Base-by-base conservation (phyloP, 2,797 vertebrate genomes). In the Hafferia zeledoni region DNA sequence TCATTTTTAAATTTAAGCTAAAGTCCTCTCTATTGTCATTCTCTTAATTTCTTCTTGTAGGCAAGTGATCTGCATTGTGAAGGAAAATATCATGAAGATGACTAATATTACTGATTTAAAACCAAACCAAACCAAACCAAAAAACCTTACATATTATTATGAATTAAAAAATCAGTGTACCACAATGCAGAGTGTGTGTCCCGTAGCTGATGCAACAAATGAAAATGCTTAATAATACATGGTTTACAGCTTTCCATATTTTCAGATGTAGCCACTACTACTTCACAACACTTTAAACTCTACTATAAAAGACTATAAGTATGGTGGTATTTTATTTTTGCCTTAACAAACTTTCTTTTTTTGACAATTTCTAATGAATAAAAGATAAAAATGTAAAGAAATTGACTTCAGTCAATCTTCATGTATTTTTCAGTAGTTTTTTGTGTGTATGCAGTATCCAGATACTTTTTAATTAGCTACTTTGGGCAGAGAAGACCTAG, bases 361-460 rank as follows among this genome's bases (percentile, higher is more conserved):
- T 37, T 64, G 80, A 96, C 90, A 89, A 90, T 92, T 88, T 31
- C 83, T 89, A 96, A 95, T 95, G 90, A 96, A 96, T 97, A 97
- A 97, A 97, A 97, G 59, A 96, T 95, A 96, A 94, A 97, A 96
- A 95, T 93, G 72, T 93, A 93, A 96, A 97, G 93, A 97, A 89
- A 96, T 95, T 95, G 15, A 94, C 89, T 97, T 95, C 75, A 96
- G 92, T 97, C 95, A 96, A 95, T 96, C 84, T 95, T 97, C 92
- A 97, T 97, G 96, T 91, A 97, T 97, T 97, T 97, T 97, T 97
- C 96, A 98, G 43, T 50, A 61, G 41, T 89, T 41, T 92, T 95
- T 39, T 92, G 11, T 89, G 31, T 0, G 3, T 35, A 33, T 63
- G 47, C 77, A 72, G 76, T 90, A 87, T 65, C 88, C 90, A 93